Evolutionary conservation across 2,888 invertebrate species (phyloP).

Genomic region (Pseudococcus longispinus): DNA sequence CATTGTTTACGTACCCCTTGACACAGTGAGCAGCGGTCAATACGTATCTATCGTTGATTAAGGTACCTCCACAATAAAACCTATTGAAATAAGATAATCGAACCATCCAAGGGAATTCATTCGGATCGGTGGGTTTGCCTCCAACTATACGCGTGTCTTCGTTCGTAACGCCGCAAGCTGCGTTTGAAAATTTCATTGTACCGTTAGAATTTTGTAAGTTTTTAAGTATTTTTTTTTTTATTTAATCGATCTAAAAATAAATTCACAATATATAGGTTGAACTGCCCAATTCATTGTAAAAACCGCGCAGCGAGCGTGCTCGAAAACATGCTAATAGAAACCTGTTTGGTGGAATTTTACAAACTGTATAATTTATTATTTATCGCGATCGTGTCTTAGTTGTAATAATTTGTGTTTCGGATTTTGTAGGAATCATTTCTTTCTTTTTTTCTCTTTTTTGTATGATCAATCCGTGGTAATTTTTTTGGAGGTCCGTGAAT

Average conservation of each 20-base stretch:
- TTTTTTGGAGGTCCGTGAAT: not conserved
- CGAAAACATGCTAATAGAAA: slow-evolving; percentile 38
- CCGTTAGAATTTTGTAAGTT: slow-evolving; percentile 35
- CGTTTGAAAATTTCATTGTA: slow-evolving; percentile 36
- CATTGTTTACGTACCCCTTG: slow-evolving; percentile 72
- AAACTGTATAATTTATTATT: not conserved
- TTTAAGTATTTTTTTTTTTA: not conserved
- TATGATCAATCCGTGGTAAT: not conserved
- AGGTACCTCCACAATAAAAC: slow-evolving; percentile 88
- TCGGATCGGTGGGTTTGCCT: slow-evolving; percentile 75
- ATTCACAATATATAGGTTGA: not conserved
- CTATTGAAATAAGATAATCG: slow-evolving; percentile 84
- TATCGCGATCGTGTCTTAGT: not conserved
- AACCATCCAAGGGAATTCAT: slow-evolving; percentile 91
- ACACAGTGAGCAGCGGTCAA: slow-evolving; percentile 89
- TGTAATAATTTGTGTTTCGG: not conserved
- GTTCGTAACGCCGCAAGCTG: slow-evolving; percentile 78
- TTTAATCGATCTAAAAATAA: slow-evolving; percentile 8
- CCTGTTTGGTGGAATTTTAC: slow-evolving; percentile 35
- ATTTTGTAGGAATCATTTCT: not conserved
- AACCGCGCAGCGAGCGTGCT: not conserved
- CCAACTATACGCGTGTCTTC: slow-evolving; percentile 84
- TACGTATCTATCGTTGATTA: slow-evolving; percentile 87
- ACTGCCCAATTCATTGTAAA: not conserved
- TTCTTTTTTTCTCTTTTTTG: not conserved